A percentile compares a stretch with the other conserved stretches of the same genome.
These are phyloP conservation scores for Lithophane ornitopus DNA, from an alignment of 2,888 invertebrate genomes.

Conservation along the genomic window DNA sequence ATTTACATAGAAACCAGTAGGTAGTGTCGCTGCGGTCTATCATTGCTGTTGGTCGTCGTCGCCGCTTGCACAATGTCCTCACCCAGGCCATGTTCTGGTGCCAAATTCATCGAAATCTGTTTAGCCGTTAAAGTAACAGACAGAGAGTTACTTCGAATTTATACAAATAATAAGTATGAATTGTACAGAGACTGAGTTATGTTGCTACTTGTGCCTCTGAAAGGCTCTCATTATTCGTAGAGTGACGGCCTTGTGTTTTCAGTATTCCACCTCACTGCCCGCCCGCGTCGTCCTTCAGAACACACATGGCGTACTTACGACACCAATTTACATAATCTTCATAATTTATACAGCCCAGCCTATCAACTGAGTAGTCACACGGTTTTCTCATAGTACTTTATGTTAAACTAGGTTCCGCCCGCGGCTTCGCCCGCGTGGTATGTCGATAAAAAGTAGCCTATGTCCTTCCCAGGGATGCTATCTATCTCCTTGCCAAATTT, in stretches of 20 bases:
- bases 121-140: neutral
- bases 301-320: conserved; percentile 1
- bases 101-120: neutral
- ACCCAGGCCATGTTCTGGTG: neutral
- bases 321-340: conserved; percentile 37
- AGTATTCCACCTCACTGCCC: neutral
- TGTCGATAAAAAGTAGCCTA: no score
- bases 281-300: neutral
- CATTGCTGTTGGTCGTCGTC: no score
- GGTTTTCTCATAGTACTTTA: neutral
- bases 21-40: no score
- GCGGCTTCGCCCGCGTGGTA: no score
- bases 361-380: neutral
- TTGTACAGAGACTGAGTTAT: no score
- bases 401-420: no score
- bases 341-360: conserved; percentile 39
- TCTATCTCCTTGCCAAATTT: no score
- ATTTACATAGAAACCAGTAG: no score
- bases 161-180: no score
- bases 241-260: neutral
- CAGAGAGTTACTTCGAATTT: neutral
- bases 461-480: no score
- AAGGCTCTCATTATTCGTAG: neutral
- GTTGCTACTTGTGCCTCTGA: neutral
- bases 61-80: no score